Percentiles rank a stretch among this genome's conserved stretches.
phyloP scores from a whole-genome alignment of 2,797 vertebrate genomes.

The Cryptoprocta ferox region DNA sequence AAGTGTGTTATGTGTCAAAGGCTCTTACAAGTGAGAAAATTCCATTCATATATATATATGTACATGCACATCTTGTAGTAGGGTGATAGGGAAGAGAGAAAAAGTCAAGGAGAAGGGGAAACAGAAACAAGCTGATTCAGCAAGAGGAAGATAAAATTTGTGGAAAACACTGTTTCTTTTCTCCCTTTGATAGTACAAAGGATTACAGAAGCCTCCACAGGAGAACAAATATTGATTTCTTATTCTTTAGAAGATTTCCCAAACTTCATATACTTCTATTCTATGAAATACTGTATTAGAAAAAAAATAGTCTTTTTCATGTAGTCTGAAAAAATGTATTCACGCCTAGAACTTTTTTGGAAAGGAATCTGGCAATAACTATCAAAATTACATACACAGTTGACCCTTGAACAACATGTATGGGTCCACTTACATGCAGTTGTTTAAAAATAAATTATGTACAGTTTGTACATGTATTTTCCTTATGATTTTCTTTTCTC shows the following conservation, averaged over 20 bases:
- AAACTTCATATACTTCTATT: background rate
- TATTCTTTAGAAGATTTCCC: background rate
- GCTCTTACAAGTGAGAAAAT: background rate
- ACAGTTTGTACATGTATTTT: background rate
- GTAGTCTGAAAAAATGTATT: background rate
- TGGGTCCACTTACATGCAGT: background rate
- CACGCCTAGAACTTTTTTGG: background rate
- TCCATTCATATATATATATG: background rate
- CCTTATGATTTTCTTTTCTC: background rate
- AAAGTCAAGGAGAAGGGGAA: background rate
- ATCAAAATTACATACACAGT: background rate
- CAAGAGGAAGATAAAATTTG: background rate
- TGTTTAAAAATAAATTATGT: background rate
- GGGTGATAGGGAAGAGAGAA: background rate
- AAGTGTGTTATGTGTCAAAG: background rate
- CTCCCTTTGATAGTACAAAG: background rate
- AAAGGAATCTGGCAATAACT: background rate
- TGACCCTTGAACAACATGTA: background rate
- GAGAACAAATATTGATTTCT: constrained; percentile 9
- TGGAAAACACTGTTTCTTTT: background rate
- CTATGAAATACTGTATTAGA: background rate
- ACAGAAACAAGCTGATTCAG: background rate
- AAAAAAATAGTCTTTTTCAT: background rate
- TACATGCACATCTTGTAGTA: background rate
- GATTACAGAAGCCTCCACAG: background rate